phyloP scores from a whole-genome alignment of 2,888 invertebrate genomes.

The Galeruca laticollis region DNA sequence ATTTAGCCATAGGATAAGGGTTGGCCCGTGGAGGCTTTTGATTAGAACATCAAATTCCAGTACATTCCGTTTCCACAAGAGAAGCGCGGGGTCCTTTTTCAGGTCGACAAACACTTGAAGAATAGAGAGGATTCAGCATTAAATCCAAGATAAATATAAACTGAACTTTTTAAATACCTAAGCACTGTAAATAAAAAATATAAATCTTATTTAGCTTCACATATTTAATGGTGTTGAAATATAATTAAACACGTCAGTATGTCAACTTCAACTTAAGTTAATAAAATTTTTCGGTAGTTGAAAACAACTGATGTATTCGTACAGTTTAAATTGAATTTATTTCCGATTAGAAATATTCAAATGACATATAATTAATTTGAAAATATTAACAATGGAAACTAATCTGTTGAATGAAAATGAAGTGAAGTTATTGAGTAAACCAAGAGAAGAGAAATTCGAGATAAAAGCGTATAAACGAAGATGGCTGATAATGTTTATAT shows the following conservation, averaged over 20 bases:
- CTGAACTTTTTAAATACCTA: not conserved
- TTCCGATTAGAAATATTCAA: not conserved
- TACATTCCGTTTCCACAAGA: too few relatives aligned
- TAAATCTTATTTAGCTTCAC: not conserved
- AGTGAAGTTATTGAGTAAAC: conserved; percentile 30
- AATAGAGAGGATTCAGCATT: too few relatives aligned
- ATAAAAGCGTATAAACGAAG: conserved; percentile 78
- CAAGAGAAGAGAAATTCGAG: conserved; percentile 13
- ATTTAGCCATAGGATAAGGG: too few relatives aligned
- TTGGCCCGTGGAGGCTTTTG: too few relatives aligned
- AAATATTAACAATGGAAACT: conserved; percentile 30
- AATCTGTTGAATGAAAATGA: conserved; percentile 13
- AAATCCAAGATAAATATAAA: too few relatives aligned
- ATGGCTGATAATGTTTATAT: conserved; percentile 87
- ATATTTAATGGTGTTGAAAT: conserved; percentile 11
- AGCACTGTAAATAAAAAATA: not conserved
- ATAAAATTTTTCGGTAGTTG: conserved; percentile 9
- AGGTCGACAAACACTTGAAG: too few relatives aligned
- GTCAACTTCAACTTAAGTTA: conserved; percentile 20
- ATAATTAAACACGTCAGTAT: conserved; percentile 19
- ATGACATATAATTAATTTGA: too few relatives aligned
- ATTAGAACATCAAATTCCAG: too few relatives aligned
- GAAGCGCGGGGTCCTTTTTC: too few relatives aligned
- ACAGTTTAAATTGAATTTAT: not conserved
- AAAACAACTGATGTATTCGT: not conserved